A percentile compares a stretch with the other conserved stretches of the same genome.
These are phyloP conservation scores for Spilosoma lubricipeda DNA, from an alignment of 2,888 invertebrate species.

Conservation along the genomic window DNA sequence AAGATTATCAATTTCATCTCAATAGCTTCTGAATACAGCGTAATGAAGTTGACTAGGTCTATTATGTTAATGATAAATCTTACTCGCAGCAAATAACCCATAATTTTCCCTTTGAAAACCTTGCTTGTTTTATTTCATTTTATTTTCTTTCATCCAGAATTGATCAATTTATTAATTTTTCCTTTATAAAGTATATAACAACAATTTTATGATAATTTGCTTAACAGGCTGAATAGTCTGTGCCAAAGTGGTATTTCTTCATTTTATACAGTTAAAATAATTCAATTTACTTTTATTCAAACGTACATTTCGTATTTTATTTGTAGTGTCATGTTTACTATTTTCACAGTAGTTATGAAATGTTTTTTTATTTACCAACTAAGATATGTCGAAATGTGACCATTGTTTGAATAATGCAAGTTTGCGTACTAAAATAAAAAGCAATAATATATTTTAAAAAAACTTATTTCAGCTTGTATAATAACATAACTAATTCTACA, in stretches of 20 bases:
- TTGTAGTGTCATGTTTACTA: too few species aligned
- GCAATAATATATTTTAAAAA: too few species aligned
- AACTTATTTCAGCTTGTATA: too few species aligned
- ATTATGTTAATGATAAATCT: conserved; percentile 44
- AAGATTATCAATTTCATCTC: conserved; percentile 48
- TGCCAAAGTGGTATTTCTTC: background rate
- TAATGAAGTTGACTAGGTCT: conserved; percentile 42
- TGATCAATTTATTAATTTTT: conserved; percentile 24
- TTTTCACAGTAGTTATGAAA: too few species aligned
- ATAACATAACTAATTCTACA: too few species aligned
- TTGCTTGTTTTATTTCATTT: conserved; percentile 33
- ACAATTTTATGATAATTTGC: background rate
- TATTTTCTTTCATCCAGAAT: conserved; percentile 27
- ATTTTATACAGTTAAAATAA: background rate
- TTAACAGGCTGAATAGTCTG: conserved; percentile 7
- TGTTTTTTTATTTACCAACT: too few species aligned
- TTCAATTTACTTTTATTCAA: too few species aligned
- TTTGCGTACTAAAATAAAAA: background rate
- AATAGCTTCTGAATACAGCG: conserved; percentile 47
- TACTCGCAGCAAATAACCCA: conserved; percentile 41
- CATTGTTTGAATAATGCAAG: background rate
- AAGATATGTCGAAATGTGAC: too few species aligned
- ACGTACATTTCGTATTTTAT: too few species aligned
- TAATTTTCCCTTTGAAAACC: conserved; percentile 34
- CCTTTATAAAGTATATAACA: background rate